phyloP scores from a whole-genome alignment of 1,140 invertebrate species.

The Pomphorhynchus laevis region DNA sequence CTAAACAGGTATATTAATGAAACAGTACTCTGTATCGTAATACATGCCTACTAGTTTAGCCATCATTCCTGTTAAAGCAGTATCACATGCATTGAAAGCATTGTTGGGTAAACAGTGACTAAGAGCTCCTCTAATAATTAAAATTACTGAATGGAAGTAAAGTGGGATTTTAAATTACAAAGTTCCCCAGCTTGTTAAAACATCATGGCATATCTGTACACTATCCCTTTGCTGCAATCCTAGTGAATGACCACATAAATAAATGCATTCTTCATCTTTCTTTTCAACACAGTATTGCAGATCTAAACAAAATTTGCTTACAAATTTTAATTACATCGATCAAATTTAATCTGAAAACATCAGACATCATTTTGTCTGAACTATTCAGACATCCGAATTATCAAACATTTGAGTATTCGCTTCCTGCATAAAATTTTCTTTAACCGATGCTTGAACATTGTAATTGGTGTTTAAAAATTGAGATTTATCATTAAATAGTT shows the following conservation, averaged over 20 bases:
- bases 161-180: conserved; percentile 15
- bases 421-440: too few relatives aligned
- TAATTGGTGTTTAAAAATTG: too few relatives aligned
- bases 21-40: not conserved
- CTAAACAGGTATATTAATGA: conserved; percentile 12
- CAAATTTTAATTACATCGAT: too few relatives aligned
- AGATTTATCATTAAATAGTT: too few relatives aligned
- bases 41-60: conserved; percentile 20
- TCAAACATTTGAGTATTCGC: too few relatives aligned
- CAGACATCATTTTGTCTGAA: too few relatives aligned
- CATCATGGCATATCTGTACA: conserved; percentile 16
- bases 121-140: conserved; percentile 19
- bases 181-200: conserved; percentile 22
- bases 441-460: too few relatives aligned
- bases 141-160: not conserved
- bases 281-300: too few relatives aligned
- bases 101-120: conserved; percentile 21
- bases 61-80: conserved; percentile 17
- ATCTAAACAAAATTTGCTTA: too few relatives aligned
- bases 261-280: conserved; percentile 22
- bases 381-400: too few relatives aligned
- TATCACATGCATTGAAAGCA: conserved; percentile 24
- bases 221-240: conserved; percentile 23
- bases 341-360: too few relatives aligned
- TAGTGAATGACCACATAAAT: conserved; percentile 26